phyloP scores from a whole-genome alignment of 2,888 invertebrate species.

The Pachycephus smyrnensis region DNA sequence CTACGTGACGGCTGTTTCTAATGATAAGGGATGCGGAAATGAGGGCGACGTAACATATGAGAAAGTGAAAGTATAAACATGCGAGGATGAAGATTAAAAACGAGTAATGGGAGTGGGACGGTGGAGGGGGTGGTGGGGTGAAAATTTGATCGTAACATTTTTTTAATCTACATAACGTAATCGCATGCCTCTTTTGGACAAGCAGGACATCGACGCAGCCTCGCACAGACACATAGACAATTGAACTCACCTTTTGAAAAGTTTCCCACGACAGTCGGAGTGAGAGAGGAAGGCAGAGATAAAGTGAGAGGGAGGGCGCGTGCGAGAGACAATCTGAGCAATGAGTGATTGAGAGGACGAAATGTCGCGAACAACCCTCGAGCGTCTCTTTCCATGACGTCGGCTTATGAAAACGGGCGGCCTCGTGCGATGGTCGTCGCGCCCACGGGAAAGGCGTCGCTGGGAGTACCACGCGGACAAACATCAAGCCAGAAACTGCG shows the following conservation, averaged over 20 bases:
- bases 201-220: not conserved
- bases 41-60: not conserved
- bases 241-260: not conserved
- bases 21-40: not conserved
- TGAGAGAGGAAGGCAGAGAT: not conserved
- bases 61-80: not conserved
- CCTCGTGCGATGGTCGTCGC: slow-evolving; percentile 18
- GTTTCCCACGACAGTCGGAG: not conserved
- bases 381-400: not conserved
- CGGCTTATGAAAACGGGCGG: not conserved
- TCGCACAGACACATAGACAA: not conserved
- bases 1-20: not conserved
- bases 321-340: not conserved
- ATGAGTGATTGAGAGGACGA: not conserved
- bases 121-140: too few species aligned
- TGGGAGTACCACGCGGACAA: slow-evolving; percentile 59
- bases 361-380: not conserved
- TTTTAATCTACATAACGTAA: not conserved
- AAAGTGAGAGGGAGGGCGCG: not conserved
- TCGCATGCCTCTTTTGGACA: not conserved
- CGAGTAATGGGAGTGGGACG: not conserved
- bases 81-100: not conserved
- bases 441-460: slow-evolving; percentile 19
- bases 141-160: too few species aligned
- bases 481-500: slow-evolving; percentile 66